Evolutionary conservation across 2,797 vertebrate genomes (phyloP), one percentile per base, ranked within the genome.

Genomic region (Hemitrygon akajei): DNA sequence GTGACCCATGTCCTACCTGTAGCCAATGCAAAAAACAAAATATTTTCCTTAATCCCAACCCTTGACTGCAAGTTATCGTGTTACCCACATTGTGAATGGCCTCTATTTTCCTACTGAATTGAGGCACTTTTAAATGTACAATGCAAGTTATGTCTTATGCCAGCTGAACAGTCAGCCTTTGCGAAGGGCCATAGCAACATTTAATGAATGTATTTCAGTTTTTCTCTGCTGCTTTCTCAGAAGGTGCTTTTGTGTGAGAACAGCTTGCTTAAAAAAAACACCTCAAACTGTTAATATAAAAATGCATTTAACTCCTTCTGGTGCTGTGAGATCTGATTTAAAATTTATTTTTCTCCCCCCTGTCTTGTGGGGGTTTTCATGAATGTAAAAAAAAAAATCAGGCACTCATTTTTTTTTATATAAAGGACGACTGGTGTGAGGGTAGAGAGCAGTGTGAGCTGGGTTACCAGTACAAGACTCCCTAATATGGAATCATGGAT

Each of bases 71-170:
- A 76, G 91, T 73, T 75, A 93, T 93, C 91, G 20, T n/a, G 66
- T 93, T 93, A 93, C 91, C 71, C 91, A 93, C 91, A 93, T 93
- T 93, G 91, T 93, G 91, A 93, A 93, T 93, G 66, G 66, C 91
- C 71, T 93, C 91, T 93, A 75, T 93, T 93, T 93, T 75, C 37
- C 91, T 93, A 40, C 91, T 76, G 91, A 76, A 75, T 76, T 47
- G 71, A 93, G 71, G 91, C 71, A 76, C 91, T 93, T 93, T 73
- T 93, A 93, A 93, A 75, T 93, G 71, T 93, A 93, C 91, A 93
- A 93, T 93, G 91, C 37, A 16, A 93, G 91, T 93, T 93, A 93
- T 93, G 91, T 93, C 91, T 93, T 73, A 93, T n/a, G 27, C 37
- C 71, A 93, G 47, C 73, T 93, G 71, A 93, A 76, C 40, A 93